Evolutionary conservation across 2,113 vertebrate genomes (phyloP), one percentile per base, ranked within the genome.

Genomic region (Paratilapia polleni): DNA sequence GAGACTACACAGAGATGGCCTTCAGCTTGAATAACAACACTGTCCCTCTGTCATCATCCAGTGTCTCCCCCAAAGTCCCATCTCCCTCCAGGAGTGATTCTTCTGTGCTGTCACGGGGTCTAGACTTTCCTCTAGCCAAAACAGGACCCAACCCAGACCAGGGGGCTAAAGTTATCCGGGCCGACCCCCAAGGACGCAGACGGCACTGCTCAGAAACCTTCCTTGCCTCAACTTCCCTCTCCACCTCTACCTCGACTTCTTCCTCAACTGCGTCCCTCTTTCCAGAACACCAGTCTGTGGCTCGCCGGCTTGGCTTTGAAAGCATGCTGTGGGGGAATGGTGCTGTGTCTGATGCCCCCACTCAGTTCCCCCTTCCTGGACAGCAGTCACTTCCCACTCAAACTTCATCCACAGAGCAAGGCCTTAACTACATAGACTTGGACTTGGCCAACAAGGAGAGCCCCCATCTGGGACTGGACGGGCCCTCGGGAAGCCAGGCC

Each of bases 381-480:
- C 88, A 90, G 78, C 91, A 89, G 73, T 9, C 86, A 47, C 47
- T 90, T 61, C 78, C 93, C 47, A 19, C 62, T 78, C 95, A 93
- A 88, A 91, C 88, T 47, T 91, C 84, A 2, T 92, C 92, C 59
- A 68, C 88, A 20, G 96, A 97, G 88, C 94, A 95, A 59, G 96
- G 95, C 77, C 96, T 97, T 86, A 97, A 97, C 87, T 98, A 97
- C 41, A 95, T 97, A 36, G 96, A 97, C 90, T 93, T 98, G 91
- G 97, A 97, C 87, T 91, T 97, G 89, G 96, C 88, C 85, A 96
- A 91, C 89, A 96, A 96, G 82, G 96, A 96, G 83, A 90, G 76
- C 57, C 90, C 94, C 28, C 93, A 94, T 6, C 34, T 92, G 20
- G 84, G 76, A 17, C 81, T 92, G 63, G 96, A 96, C 14, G 95